Conservation (phyloP, 2,888 invertebrate species). For the Thymelicus lineola region DNA sequence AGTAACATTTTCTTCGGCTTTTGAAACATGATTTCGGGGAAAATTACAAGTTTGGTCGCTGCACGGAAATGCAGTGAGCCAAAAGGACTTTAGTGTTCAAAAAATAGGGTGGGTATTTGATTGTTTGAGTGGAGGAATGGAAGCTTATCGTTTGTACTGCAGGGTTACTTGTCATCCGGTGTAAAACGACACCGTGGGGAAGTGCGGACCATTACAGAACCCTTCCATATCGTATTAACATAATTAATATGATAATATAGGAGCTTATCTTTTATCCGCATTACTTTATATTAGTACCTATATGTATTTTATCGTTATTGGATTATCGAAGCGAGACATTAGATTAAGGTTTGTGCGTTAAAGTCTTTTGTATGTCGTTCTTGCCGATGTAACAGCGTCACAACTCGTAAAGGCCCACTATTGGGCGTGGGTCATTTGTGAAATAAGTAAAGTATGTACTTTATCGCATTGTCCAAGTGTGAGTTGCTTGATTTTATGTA, state of each 20-base stretch:
- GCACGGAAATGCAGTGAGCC: constrained; percentile 3
- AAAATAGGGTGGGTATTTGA: constrained; percentile 43
- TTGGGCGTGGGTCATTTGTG: not conserved
- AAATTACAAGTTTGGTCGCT: constrained; percentile 45
- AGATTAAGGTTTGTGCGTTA: constrained; percentile 52
- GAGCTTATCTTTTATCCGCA: constrained; percentile 31
- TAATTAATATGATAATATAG: constrained; percentile 45
- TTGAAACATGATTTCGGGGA: constrained; percentile 34
- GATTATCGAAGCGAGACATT: constrained; percentile 6
- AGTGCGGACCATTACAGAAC: constrained; percentile 61
- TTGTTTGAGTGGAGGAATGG: constrained; percentile 25
- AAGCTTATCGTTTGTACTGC: constrained; percentile 60
- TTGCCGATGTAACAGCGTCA: not conserved
- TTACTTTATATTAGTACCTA: not conserved
- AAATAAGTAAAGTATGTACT: not conserved
- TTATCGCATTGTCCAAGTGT: no score
- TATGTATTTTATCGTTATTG: not conserved
- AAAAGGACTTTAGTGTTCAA: constrained; percentile 37
- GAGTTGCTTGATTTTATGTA: no score
- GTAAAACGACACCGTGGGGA: constrained; percentile 81
- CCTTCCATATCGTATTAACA: constrained; percentile 51
- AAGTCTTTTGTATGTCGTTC: constrained; percentile 58
- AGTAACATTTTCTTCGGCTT: constrained; percentile 11
- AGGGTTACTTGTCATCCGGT: constrained; percentile 76
- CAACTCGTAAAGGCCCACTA: not conserved